Conservation (phyloP, 2,797 vertebrate genomes). For the Rachycentron canadum region DNA sequence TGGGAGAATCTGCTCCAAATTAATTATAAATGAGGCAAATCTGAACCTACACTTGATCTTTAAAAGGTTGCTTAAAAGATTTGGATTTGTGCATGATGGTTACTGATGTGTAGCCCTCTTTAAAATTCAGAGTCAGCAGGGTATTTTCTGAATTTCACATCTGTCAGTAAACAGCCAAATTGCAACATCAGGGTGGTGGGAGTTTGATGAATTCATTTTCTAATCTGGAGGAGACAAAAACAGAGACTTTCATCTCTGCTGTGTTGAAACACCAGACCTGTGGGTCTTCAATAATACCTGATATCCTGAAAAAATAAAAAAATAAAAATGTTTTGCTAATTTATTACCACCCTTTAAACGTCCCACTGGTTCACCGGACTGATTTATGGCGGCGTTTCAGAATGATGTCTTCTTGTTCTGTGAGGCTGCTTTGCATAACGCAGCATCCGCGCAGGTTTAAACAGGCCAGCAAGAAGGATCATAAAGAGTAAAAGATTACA, state of each 20-base stretch:
- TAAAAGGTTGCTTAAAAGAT: not conserved
- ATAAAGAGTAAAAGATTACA: constrained; percentile 47
- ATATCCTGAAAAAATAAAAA: not conserved
- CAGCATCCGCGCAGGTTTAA: constrained; percentile 59
- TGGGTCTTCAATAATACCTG: constrained; percentile 4
- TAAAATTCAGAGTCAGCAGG: constrained; percentile 10
- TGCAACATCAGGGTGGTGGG: constrained; percentile 6
- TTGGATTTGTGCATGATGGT: not conserved
- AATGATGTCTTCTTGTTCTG: constrained; percentile 32
- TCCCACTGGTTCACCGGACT: not conserved
- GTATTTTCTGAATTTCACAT: constrained; percentile 26
- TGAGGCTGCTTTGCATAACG: constrained; percentile 52
- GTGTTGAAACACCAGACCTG: constrained; percentile 3
- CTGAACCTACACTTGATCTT: not conserved
- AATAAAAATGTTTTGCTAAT: not conserved
- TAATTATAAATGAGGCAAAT: not conserved
- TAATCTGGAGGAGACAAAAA: constrained; percentile 31
- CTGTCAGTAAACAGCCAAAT: constrained; percentile 31
- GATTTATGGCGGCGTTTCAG: constrained; percentile 10
- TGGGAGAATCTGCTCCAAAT: constrained; percentile 6
- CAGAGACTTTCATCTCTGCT: constrained; percentile 3
- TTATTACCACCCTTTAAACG: constrained; percentile 6
- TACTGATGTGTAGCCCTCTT: not conserved
- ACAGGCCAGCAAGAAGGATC: constrained; percentile 45
- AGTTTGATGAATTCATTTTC: constrained; percentile 42